Percentiles rank a stretch among this genome's conserved stretches.
Conservation (phyloP, 2,888 invertebrate species). For the Nephrotoma appendiculata region DNA sequence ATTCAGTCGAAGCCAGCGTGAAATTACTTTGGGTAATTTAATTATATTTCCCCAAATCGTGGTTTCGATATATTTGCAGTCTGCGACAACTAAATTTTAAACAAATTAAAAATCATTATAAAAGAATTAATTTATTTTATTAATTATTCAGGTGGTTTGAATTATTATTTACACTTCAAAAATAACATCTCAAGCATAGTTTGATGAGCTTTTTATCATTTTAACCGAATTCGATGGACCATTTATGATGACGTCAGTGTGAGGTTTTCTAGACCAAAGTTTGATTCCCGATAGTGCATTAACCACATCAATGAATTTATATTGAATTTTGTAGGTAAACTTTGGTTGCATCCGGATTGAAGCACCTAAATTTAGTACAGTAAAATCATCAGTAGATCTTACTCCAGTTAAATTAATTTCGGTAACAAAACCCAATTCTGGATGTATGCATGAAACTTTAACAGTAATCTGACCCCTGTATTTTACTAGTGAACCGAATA, state of each 20-base stretch:
- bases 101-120: no score
- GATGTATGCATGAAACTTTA: not conserved
- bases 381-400: not conserved
- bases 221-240: not conserved
- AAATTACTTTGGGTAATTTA: no score
- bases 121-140: no score
- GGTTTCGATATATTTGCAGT: no score
- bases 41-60: no score
- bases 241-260: not conserved
- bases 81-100: no score
- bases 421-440: not conserved
- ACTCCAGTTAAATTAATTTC: not conserved
- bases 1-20: no score
- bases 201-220: not conserved
- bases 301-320: no score
- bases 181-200: not conserved
- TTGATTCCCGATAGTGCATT: not conserved
- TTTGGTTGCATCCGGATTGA: not conserved
- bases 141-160: no score
- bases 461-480: not conserved
- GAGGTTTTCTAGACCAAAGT: not conserved
- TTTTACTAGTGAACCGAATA: not conserved
- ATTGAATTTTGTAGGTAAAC: not conserved
- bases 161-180: not conserved
- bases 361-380: not conserved